Evolutionary conservation across 2,797 vertebrate genomes (phyloP).

Genomic region (Myotis vivesi): DNA sequence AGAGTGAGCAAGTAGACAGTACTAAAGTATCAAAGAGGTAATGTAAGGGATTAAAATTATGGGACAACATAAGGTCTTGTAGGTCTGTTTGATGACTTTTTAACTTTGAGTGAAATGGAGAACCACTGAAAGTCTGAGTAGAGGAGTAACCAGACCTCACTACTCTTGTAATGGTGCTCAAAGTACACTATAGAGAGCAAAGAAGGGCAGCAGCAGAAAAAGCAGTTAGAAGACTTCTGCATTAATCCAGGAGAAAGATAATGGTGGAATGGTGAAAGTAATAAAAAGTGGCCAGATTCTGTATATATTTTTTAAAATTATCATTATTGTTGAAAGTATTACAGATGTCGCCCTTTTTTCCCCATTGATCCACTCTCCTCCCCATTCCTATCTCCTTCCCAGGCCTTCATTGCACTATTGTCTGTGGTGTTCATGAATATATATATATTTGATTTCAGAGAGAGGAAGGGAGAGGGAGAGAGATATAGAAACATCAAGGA

Average conservation of each 20-base stretch:
- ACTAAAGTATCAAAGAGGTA: background rate
- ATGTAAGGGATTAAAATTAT: background rate
- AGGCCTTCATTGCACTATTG: no score
- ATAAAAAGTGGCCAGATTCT: background rate
- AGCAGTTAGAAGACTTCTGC: background rate
- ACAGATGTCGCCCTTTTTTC: no score
- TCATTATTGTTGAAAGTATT: no score
- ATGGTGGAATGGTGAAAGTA: background rate
- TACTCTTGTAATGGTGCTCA: background rate
- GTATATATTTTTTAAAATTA: no score
- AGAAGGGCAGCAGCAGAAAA: background rate
- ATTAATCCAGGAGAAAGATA: background rate
- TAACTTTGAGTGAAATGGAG: background rate
- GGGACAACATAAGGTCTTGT: accelerated
- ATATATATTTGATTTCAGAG: no score
- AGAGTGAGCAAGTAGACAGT: background rate
- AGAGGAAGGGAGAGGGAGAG: no score
- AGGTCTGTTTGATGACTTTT: background rate
- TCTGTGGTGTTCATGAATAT: no score
- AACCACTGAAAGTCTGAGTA: background rate
- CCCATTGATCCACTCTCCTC: no score
- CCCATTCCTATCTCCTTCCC: no score
- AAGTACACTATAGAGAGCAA: background rate
- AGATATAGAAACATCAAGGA: no score
- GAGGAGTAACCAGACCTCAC: background rate